Conservation (phyloP, 2,888 invertebrate species). For the Erannis defoliaria region DNA sequence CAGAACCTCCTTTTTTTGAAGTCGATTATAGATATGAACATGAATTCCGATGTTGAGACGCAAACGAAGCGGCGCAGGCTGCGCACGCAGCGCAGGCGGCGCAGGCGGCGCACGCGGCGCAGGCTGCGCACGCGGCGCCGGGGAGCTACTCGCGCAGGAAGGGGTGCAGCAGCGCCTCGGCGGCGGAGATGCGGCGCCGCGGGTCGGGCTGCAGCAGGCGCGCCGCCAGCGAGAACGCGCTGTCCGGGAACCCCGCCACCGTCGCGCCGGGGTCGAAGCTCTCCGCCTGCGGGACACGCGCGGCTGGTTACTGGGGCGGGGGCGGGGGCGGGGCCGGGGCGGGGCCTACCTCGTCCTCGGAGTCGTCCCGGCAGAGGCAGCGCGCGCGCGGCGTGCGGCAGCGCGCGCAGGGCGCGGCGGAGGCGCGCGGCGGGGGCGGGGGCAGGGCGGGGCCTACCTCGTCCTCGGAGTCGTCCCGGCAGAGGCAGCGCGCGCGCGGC, state of each 20-base stretch:
- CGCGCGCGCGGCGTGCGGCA: slow-evolving; percentile 45
- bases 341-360: slow-evolving; percentile 1
- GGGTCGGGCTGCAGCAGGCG: slow-evolving; percentile 93
- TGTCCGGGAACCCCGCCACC: slow-evolving; percentile 87
- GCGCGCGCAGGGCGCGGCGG: slow-evolving; percentile 40
- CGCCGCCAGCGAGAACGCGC: slow-evolving; percentile 91
- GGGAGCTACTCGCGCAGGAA: slow-evolving; percentile 82
- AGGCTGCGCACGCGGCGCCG: neutral
- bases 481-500: slow-evolving; percentile 40
- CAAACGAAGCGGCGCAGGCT: too few species aligned
- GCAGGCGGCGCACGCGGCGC: too few species aligned
- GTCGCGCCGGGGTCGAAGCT: slow-evolving; percentile 37
- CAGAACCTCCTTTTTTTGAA: too few species aligned
- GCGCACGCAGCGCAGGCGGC: too few species aligned
- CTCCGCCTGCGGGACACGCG: slow-evolving; percentile 50
- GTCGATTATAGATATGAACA: too few species aligned
- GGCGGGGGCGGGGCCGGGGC: slow-evolving; percentile 41
- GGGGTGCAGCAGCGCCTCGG: slow-evolving; percentile 91
- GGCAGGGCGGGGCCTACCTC: slow-evolving; percentile 42
- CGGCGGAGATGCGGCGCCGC: slow-evolving; percentile 90
- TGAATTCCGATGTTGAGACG: too few species aligned
- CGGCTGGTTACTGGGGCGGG: too few species aligned
- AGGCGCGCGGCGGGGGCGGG: slow-evolving; percentile 35
- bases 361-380: slow-evolving; percentile 65
- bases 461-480: slow-evolving; percentile 33